Conservation (phyloP, 1,140 invertebrate genomes). For the Drosophila biarmipes region DNA sequence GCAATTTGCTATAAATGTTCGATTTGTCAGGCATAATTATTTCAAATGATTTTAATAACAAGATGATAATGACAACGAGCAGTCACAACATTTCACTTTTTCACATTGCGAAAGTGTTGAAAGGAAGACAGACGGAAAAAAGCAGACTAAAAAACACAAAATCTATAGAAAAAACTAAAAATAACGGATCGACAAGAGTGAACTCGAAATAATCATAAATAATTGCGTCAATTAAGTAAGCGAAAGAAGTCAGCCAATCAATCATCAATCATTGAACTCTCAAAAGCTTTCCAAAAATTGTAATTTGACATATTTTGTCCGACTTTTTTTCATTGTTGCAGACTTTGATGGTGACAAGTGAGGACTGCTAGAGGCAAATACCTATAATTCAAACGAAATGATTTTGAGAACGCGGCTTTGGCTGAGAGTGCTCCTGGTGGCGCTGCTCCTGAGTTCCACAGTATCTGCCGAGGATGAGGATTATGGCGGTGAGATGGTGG, state of each 20-base stretch:
- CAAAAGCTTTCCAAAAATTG: conserved; percentile 54
- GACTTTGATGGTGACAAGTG: conserved; percentile 42
- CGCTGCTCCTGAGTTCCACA: conserved; percentile 9
- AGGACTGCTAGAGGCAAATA: conserved; percentile 8
- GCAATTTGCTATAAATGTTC: conserved; percentile 23
- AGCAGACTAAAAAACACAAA: conserved; percentile 13
- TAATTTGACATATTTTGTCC: conserved; percentile 28
- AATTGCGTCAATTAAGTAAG: conserved; percentile 69
- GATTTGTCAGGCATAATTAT: conserved; percentile 54
- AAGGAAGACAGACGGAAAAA: conserved; percentile 31
- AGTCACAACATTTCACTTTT: conserved; percentile 64
- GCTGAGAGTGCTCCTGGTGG: conserved; percentile 41
- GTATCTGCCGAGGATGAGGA: conserved; percentile 49
- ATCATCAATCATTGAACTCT: conserved; percentile 60
- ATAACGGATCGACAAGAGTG: conserved; percentile 44
- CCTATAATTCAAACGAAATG: conserved; percentile 27
- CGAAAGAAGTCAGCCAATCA: conserved; percentile 55
- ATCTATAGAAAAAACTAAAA: conserved; percentile 43
- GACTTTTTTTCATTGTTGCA: conserved; percentile 31
- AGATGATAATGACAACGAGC: conserved; percentile 55
- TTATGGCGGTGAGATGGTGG: conserved; percentile 30
- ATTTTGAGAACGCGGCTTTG: conserved; percentile 63
- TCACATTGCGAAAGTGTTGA: conserved; percentile 69
- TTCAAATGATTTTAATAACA: conserved; percentile 65
- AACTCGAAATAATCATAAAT: conserved; percentile 66